Base-by-base conservation (phyloP, 2,888 invertebrate species). In the Diogma glabrata region DNA sequence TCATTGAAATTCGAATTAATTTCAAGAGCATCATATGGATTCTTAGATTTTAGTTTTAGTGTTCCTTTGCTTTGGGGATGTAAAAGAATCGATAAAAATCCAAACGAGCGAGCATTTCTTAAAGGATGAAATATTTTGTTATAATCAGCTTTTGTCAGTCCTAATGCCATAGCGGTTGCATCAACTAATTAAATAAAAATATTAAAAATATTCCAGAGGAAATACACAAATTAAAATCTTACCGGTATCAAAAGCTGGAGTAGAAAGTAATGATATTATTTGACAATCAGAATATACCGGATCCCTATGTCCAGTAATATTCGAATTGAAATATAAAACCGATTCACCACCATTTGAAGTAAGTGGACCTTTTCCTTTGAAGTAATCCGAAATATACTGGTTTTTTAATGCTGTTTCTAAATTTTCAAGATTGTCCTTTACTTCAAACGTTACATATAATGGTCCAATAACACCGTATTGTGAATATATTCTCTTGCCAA, bases 1-100 rank as follows among this genome's bases (percentile, higher is more conserved):
- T 76, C 74, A 54, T 90, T 75, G 63, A 91, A 91, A 60, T 91
- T 87, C 0, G 88, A 83, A 58, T 87, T 79, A 58, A 93, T 78
- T 12, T 78, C 68, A 0, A 92, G 90, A 58, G 81, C 78, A 26
- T 82, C 79, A 45, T 80, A 75, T 0, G 90, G 87, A 69, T 91
- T 79, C 10, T 69, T 78, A 38, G 81, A 78, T 58, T 73, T 76
- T 7, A 93, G 68, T 60, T 73, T 75, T 0, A 87, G 57, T 20
- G 73, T 70, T 1, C 88, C 87, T 19, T 73, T 70, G 12, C 87
- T 87, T 62, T 79, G 77, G 0, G 87, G 87, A 61, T 84, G 78
- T 47, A 85, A 73, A 7, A 84, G 68, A 71, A 87, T 81, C 0
- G 84, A 77, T 50, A 84, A 75, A n/a, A 79, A 67, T 45, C 72